Conservation (phyloP, 2,888 invertebrate species). For the Rhodophaea formosa region DNA sequence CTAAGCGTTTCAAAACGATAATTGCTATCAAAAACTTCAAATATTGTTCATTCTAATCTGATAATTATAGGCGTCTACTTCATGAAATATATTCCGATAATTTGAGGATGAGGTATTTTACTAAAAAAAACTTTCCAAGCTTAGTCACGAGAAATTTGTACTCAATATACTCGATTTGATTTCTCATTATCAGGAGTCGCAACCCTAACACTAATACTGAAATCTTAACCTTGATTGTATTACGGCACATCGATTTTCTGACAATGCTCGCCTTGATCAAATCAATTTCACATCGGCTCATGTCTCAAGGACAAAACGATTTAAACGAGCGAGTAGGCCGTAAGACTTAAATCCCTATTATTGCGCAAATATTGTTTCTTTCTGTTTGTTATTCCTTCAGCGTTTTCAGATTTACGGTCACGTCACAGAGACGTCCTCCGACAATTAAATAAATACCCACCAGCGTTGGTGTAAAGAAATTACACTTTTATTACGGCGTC, state of each 20-base stretch:
- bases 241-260: not conserved
- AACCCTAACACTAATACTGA: not conserved
- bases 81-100: no score
- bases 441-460: slow-evolving; percentile 13
- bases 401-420: slow-evolving; percentile 11
- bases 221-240: not conserved
- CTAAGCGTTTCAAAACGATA: no score
- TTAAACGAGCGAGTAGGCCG: not conserved
- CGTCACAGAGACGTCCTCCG: slow-evolving; percentile 8
- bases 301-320: not conserved
- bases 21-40: no score
- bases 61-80: no score
- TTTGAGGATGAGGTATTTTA: no score
- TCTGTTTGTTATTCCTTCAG: slow-evolving; percentile 11
- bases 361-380: slow-evolving; percentile 5
- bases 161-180: no score
- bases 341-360: slow-evolving; percentile 4
- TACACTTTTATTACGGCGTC: not conserved
- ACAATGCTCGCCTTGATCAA: not conserved
- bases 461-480: not conserved
- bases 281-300: not conserved
- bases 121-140: no score
- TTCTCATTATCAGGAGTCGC: not conserved
- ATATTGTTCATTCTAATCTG: no score
- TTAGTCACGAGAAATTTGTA: no score